phyloP scores from a whole-genome alignment of 2,113 vertebrate species.

The Otolemur garnettii region DNA sequence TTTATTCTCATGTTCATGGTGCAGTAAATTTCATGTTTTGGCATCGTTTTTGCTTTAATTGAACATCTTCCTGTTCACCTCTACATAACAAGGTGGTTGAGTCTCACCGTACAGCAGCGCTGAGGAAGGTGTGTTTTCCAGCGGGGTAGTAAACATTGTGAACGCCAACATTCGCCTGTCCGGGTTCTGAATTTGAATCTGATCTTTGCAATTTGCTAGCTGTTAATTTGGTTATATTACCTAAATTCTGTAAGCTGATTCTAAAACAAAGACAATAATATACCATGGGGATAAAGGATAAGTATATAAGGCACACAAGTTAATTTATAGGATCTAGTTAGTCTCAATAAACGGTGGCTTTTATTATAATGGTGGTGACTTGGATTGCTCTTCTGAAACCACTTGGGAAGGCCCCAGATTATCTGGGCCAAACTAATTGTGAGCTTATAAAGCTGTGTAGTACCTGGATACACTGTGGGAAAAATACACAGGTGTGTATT shows the following conservation, averaged over 20 bases:
- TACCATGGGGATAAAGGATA: conserved; percentile 5
- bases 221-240: background rate
- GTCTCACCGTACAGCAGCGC: background rate
- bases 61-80: background rate
- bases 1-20: background rate
- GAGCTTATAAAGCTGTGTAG: conserved; percentile 57
- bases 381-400: conserved; percentile 45
- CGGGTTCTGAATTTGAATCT: conserved; percentile 31
- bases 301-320: conserved; percentile 18
- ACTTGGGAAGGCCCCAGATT: conserved; percentile 31
- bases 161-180: background rate
- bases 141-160: background rate
- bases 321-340: conserved; percentile 35
- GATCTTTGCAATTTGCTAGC: background rate
- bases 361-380: conserved; percentile 46
- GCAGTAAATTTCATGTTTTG: background rate
- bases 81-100: background rate
- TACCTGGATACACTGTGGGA: conserved; percentile 23
- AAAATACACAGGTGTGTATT: background rate
- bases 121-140: background rate
- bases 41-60: conserved; percentile 1
- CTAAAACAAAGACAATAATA: conserved; percentile 12
- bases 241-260: conserved; percentile 50
- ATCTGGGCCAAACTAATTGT: conserved; percentile 64
- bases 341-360: conserved; percentile 50